Evolutionary conservation across 2,113 vertebrate species (phyloP).

Genomic region (Baryphthengus martii): DNA sequence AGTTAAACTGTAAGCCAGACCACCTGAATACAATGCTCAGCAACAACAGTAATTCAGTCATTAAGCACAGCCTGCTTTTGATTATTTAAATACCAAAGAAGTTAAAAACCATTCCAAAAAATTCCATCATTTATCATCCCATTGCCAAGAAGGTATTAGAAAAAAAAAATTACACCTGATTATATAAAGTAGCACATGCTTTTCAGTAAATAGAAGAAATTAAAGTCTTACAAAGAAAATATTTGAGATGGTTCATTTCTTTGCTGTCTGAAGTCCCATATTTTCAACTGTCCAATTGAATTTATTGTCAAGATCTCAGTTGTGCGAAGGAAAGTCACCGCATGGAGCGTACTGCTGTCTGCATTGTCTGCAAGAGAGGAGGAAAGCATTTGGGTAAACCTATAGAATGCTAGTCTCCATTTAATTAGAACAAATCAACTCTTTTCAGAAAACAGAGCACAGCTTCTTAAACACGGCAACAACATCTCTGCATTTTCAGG

Average conservation of each 20-base stretch:
- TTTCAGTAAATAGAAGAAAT: not conserved
- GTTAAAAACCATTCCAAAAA: not conserved
- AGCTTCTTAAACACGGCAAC: not conserved
- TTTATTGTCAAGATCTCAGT: slow-evolving; percentile 95
- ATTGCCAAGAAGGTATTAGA: not conserved
- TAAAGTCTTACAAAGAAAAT: slow-evolving; percentile 87
- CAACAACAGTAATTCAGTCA: not conserved
- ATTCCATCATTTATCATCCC: not conserved
- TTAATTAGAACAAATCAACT: not conserved
- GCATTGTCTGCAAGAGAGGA: slow-evolving; percentile 83
- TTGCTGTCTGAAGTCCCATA: slow-evolving; percentile 94
- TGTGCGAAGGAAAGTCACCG: slow-evolving; percentile 89
- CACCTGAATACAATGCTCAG: not conserved
- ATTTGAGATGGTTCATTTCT: slow-evolving; percentile 90
- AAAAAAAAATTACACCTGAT: not conserved
- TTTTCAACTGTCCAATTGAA: slow-evolving; percentile 95
- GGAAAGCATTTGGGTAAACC: not conserved
- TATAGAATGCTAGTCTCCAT: not conserved
- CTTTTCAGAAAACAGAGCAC: not conserved
- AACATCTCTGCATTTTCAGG: not conserved
- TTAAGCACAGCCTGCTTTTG: not conserved
- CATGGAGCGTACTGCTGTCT: slow-evolving; percentile 95
- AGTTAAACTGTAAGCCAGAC: not conserved
- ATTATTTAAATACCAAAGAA: not conserved
- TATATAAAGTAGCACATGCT: not conserved